These are phyloP conservation scores for Perca schrenkii DNA, from an alignment of 2,113 vertebrate species.

Conservation along the genomic window DNA sequence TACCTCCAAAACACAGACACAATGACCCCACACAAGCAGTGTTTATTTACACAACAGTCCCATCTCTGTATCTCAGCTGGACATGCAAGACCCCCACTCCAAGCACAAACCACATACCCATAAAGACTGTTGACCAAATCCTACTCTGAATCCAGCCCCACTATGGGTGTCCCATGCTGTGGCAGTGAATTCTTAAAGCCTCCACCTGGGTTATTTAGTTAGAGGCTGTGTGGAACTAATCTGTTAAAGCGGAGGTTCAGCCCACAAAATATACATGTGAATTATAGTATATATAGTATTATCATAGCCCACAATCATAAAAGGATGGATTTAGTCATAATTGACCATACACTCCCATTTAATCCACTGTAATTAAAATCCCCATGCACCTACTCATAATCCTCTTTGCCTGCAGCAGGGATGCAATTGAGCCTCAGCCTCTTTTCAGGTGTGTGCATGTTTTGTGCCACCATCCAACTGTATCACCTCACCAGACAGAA, in stretches of 20 bases:
- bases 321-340: slow-evolving; percentile 24
- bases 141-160: slow-evolving; percentile 26
- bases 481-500: slow-evolving; percentile 1
- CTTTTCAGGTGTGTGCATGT: slow-evolving; percentile 24
- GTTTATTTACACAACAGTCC: slow-evolving; percentile 61
- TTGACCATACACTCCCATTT: slow-evolving; percentile 31
- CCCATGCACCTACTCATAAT: slow-evolving; percentile 32
- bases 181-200: slow-evolving; percentile 1
- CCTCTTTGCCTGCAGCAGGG: slow-evolving; percentile 29
- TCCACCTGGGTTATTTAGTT: slow-evolving; percentile 1
- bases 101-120: slow-evolving; percentile 11
- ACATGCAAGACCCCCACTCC: slow-evolving; percentile 12
- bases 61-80: slow-evolving; percentile 52
- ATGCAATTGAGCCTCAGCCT: slow-evolving; percentile 36
- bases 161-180: background rate
- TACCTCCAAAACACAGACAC: slow-evolving; percentile 23
- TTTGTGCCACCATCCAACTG: slow-evolving; percentile 19
- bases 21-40: slow-evolving; percentile 16
- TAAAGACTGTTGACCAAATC: slow-evolving; percentile 2
- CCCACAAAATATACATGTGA: slow-evolving; percentile 5
- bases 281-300: slow-evolving; percentile 7
- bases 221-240: background rate
- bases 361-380: slow-evolving; percentile 59
- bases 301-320: slow-evolving; percentile 2
- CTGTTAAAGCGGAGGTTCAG: slow-evolving; percentile 7